A percentile compares a stretch with the other conserved stretches of the same genome.
phyloP scores from a whole-genome alignment of 2,113 vertebrate species.

The Daphoenositta chrysoptera region DNA sequence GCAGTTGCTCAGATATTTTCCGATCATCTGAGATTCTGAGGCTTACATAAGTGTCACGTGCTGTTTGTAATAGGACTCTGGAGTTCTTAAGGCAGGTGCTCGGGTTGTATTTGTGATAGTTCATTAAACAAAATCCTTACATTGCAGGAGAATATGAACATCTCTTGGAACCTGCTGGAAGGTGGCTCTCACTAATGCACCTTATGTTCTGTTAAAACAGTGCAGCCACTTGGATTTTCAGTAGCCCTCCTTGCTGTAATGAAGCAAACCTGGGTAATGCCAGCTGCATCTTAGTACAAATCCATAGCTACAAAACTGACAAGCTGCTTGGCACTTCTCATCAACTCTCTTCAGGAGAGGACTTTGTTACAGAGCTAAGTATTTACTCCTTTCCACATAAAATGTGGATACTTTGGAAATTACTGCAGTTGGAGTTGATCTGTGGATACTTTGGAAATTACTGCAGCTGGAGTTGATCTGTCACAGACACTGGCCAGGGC shows the following conservation, averaged over 20 bases:
- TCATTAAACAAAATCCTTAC: background rate
- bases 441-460: background rate
- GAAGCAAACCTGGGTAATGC: background rate
- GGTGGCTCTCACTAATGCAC: background rate
- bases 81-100: background rate
- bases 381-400: background rate
- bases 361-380: background rate
- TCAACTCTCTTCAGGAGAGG: background rate
- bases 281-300: background rate
- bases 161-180: background rate
- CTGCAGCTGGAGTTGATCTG: background rate
- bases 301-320: background rate
- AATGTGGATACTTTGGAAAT: background rate
- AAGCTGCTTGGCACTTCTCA: background rate
- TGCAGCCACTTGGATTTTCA: background rate
- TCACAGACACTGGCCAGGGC: background rate
- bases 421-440: background rate
- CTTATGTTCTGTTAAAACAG: background rate
- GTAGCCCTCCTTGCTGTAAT: background rate
- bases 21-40: background rate
- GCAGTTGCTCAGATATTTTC: conserved; percentile 18
- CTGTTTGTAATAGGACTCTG: background rate
- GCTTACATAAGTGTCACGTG: conserved; percentile 23
- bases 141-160: background rate
- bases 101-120: background rate